These are phyloP conservation scores for Radopholus similis DNA, from an alignment of 1,140 invertebrate genomes.

Conservation along the genomic window DNA sequence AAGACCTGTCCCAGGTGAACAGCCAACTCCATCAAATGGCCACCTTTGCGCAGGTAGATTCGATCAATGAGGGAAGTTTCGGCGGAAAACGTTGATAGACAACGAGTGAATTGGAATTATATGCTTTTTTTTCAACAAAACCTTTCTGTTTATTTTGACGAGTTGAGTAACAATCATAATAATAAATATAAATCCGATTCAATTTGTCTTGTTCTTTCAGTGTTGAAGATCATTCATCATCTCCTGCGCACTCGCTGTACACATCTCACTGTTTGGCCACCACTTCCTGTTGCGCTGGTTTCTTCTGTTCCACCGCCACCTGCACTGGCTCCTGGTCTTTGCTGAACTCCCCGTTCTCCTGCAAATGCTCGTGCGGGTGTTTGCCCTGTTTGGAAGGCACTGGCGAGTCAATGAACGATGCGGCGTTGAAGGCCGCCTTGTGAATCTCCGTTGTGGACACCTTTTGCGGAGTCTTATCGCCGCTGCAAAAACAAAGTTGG, in stretches of 20 bases:
- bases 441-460: slow-evolving; percentile 8
- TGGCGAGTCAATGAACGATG: slow-evolving; percentile 7
- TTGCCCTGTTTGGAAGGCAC: neutral
- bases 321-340: neutral
- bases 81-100: too few relatives aligned
- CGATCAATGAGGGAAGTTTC: too few relatives aligned
- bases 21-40: too few relatives aligned
- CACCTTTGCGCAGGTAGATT: too few relatives aligned
- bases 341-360: slow-evolving; percentile 9
- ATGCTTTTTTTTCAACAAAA: neutral
- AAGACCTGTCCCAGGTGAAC: too few relatives aligned
- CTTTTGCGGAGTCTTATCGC: slow-evolving; percentile 1
- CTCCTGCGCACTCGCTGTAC: too few relatives aligned
- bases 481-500: too few relatives aligned
- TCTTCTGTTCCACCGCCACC: slow-evolving; percentile 3
- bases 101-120: neutral
- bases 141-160: neutral
- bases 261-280: slow-evolving; percentile 14
- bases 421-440: neutral
- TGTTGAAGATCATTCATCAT: too few relatives aligned
- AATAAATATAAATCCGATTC: neutral
- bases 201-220: too few relatives aligned
- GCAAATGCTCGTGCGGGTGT: neutral
- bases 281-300: neutral
- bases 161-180: neutral